phyloP scores from a whole-genome alignment of 2,797 vertebrate species.

The Morelia viridis region DNA sequence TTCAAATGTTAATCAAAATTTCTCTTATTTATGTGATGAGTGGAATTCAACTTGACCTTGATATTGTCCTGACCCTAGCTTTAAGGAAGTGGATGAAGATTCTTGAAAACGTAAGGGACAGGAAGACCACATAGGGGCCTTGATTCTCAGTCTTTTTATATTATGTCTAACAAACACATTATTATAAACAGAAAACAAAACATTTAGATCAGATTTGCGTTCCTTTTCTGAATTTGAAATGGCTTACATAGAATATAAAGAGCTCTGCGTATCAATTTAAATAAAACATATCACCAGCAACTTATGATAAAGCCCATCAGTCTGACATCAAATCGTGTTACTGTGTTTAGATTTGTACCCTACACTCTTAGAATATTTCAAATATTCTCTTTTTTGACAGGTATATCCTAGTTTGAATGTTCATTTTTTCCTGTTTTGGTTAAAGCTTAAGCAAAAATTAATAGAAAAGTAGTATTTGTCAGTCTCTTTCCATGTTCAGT shows the following conservation, averaged over 20 bases:
- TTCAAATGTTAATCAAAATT: not conserved
- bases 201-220: not conserved
- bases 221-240: not conserved
- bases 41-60: not conserved
- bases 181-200: not conserved
- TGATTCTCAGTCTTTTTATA: not conserved
- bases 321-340: not conserved
- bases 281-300: not conserved
- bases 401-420: conserved; percentile 67
- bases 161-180: not conserved
- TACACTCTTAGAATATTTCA: conserved; percentile 48
- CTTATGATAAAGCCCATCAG: conserved; percentile 8
- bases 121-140: not conserved
- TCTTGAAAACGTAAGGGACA: not conserved
- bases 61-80: not conserved
- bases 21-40: not conserved
- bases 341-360: conserved; percentile 46
- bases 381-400: conserved; percentile 59
- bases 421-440: conserved; percentile 55
- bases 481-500: conserved; percentile 69
- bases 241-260: not conserved
- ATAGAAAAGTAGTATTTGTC: conserved; percentile 60
- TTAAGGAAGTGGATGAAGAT: not conserved
- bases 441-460: conserved; percentile 70
- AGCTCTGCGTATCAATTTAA: not conserved